Evolutionary conservation across 2,797 vertebrate species (phyloP).

Genomic region (Enteromius afrohamiltoni): DNA sequence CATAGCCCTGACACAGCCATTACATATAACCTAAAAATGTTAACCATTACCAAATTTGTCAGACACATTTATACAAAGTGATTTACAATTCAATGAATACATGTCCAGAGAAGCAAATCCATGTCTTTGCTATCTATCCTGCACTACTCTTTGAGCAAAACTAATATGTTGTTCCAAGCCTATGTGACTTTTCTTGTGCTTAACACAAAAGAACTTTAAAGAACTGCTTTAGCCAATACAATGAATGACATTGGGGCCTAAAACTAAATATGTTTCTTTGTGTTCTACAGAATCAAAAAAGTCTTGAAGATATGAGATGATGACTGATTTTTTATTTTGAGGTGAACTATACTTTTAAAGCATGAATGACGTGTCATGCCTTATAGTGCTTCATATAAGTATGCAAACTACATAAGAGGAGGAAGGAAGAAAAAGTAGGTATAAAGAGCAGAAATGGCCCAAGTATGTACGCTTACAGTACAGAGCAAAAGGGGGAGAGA

Average conservation of each 20-base stretch:
- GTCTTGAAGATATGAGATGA: not conserved
- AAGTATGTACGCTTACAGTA: constrained; percentile 34
- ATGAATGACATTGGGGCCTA: not conserved
- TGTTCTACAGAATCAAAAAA: not conserved
- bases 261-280: not conserved
- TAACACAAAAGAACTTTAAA: not conserved
- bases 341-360: not conserved
- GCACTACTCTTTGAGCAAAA: not conserved
- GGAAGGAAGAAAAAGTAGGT: not conserved
- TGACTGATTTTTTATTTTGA: not conserved
- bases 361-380: not conserved
- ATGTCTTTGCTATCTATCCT: not conserved
- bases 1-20: not conserved
- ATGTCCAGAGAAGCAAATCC: not conserved
- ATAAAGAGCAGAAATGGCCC: not conserved
- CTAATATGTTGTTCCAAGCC: not conserved
- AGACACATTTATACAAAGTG: not conserved
- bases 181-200: not conserved
- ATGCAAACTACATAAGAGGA: not conserved
- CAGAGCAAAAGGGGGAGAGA: constrained; percentile 43
- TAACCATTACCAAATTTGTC: not conserved
- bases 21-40: not conserved
- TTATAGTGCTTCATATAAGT: not conserved
- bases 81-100: not conserved
- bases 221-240: not conserved